Base-by-base conservation (phyloP, 2,888 invertebrate species). In the Drosophila pseudotakahashii region DNA sequence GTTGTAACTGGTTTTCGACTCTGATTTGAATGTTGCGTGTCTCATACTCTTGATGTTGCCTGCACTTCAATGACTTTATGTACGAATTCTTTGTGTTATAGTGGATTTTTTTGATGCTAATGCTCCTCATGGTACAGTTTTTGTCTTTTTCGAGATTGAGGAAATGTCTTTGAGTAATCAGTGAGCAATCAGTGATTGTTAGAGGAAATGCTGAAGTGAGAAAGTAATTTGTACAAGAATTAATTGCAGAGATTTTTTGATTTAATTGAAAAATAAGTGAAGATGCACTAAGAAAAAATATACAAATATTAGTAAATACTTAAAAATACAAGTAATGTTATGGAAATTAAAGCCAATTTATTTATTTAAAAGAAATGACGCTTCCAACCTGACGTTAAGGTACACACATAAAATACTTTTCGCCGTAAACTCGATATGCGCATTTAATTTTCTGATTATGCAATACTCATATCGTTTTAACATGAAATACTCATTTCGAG, bases 11-110 rank as follows among this genome's bases (percentile, higher is more conserved):
- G 71, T 59, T 63, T 58, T 54, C 10, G 54, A 30, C 50, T 45
- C 60, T 79, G 80, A 84, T 82, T 81, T 72, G 81, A 81, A 78
- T 76, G 75, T 82, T 82, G 81, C 83, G 83, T 82, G 81, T 54
- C 52, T 30, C 36, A n/a, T 34, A 44, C 42, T 45, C 37, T 37
- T 48, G 32, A 41, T 16, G 47, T 34, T 16, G 62, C 47, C 58
- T 41, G 41, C 47, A 59, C 62, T 52, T 14, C 62, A 66, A 66
- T 66, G 63, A 63, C 66, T 66, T 11, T 53, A 53, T 66, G 66
- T 63, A 62, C 64, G 42, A 11, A 34, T 32, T 52, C 32, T n/a
- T 32, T 23, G 23, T 23, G 16, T 23, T 26, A 44, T 44, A 0
- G 1, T 45, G 23, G 39, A 39, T 45, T 45, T n/a, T 19, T 26